Percentiles rank a stretch among this genome's conserved stretches.
These are phyloP conservation scores for Xiphorhynchus elegans DNA, from an alignment of 2,113 vertebrate species.

Conservation along the genomic window DNA sequence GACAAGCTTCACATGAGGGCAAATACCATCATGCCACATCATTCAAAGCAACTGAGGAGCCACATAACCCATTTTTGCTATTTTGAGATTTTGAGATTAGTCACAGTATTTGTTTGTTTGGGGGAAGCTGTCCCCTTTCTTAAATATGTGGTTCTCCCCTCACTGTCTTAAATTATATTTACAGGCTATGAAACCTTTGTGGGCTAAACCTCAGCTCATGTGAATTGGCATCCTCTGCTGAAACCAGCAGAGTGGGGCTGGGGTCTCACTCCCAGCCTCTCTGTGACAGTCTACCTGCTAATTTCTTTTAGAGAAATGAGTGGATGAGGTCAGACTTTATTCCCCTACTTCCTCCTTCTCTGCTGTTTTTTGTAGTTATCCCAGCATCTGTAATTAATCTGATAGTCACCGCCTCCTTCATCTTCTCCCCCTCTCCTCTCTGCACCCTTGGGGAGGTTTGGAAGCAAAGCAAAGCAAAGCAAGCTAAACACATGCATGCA, in stretches of 20 bases:
- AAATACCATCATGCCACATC: neutral
- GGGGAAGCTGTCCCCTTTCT: neutral
- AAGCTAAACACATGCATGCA: neutral
- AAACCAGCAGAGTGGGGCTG: neutral
- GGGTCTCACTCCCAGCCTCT: neutral
- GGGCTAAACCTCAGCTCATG: neutral
- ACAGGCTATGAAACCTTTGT: neutral
- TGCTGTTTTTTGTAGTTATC: neutral
- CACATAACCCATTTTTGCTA: neutral
- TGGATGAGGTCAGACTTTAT: neutral
- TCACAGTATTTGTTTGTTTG: neutral
- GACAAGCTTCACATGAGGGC: neutral
- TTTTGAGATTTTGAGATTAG: neutral
- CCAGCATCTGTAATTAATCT: constrained; percentile 56
- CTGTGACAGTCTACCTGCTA: constrained; percentile 16
- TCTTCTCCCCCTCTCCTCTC: neutral
- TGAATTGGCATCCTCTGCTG: neutral
- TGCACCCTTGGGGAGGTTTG: neutral
- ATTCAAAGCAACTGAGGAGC: neutral
- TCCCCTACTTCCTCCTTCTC: neutral
- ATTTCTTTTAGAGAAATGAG: neutral
- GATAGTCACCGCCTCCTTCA: neutral
- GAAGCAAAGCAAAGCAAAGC: constrained; percentile 3
- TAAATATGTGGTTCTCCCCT: neutral
- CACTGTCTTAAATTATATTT: neutral